These are phyloP conservation scores for Brachystomella parvula DNA, from an alignment of 1,140 invertebrate genomes.

Conservation along the genomic window DNA sequence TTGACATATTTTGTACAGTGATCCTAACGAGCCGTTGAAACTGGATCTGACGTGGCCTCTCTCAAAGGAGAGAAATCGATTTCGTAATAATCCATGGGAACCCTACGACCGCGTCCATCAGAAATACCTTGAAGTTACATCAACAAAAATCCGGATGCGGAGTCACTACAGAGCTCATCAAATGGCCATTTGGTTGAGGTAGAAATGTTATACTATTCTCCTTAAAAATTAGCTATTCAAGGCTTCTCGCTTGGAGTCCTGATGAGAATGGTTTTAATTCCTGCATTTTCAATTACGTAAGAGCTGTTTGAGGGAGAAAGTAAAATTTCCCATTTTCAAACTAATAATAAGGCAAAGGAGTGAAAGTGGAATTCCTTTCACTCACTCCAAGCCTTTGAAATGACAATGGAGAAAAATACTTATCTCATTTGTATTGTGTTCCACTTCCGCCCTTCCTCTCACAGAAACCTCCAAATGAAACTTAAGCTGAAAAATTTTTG, in stretches of 20 bases:
- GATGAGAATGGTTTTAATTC: too few species aligned
- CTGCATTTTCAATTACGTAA: too few species aligned
- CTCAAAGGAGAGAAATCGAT: conserved; percentile 72
- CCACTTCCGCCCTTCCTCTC: not conserved
- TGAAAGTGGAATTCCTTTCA: not conserved
- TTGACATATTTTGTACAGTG: conserved; percentile 49
- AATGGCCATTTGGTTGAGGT: conserved; percentile 76
- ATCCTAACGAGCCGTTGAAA: conserved; percentile 72
- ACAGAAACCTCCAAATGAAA: not conserved
- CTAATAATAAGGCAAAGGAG: too few species aligned
- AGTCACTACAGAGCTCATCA: conserved; percentile 82
- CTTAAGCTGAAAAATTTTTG: not conserved
- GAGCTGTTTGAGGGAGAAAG: too few species aligned
- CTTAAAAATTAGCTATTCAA: too few species aligned
- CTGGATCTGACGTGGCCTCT: conserved; percentile 62
- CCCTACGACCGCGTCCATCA: conserved; percentile 82
- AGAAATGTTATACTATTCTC: too few species aligned
- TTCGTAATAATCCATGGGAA: conserved; percentile 76
- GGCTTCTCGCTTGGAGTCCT: too few species aligned
- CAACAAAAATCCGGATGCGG: conserved; percentile 57
- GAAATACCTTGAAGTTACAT: conserved; percentile 81
- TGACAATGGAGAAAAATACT: too few species aligned
- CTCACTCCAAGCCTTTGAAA: not conserved
- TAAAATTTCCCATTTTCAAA: too few species aligned
- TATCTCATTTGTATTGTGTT: too few species aligned